Evolutionary conservation across 2,888 invertebrate species (phyloP), one percentile per base, ranked within the genome.

Genomic region (Netelia melanura): DNA sequence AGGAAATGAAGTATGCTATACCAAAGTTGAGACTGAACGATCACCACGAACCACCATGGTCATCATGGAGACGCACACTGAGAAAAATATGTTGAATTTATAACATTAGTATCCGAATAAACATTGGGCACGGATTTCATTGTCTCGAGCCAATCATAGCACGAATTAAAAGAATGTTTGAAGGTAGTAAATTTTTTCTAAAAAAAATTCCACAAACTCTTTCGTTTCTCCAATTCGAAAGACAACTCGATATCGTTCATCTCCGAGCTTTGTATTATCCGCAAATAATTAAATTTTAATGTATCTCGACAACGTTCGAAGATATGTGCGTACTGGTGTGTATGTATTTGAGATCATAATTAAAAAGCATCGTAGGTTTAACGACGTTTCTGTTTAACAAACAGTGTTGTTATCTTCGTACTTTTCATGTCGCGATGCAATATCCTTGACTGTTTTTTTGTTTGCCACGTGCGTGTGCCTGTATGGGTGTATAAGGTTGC

Each of bases 401-500:
- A 9, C 8, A 38, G 21, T 58, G 17, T 58, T 58, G 58, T 21
- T 38, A 21, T 58, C 56, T 48, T 48, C 48, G 10, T 48, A 14
- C 48, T 48, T 48, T 10, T 10, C 14, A 14, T 21, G 58, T 21
- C 1, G 44, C 44, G 11, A 17, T 21, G 56, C 65, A 52, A 58
- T 23, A 68, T 17, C 14, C 58, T 58, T 21, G 48, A 38, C 56
- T n/a, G 6, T 61, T 62, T 70, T 56, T 62, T 21, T 56, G 8
- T 38, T 30, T 52, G 44, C 25, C 30, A 44, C 44, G n/a, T 21
- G 71, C 58, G 67, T 67, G 81, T 71, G 67, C 6, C 84, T 76
- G 88, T 64, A 86, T 87, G 72, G 48, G 25, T 48, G 23, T 58
- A n/a, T 25, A 58, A 76, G 88, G 88, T 77, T 89, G 90, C 84